Evolutionary conservation across 2,797 vertebrate species (phyloP), one percentile per base, ranked within the genome.

Genomic region (Sciurus vulgaris): DNA sequence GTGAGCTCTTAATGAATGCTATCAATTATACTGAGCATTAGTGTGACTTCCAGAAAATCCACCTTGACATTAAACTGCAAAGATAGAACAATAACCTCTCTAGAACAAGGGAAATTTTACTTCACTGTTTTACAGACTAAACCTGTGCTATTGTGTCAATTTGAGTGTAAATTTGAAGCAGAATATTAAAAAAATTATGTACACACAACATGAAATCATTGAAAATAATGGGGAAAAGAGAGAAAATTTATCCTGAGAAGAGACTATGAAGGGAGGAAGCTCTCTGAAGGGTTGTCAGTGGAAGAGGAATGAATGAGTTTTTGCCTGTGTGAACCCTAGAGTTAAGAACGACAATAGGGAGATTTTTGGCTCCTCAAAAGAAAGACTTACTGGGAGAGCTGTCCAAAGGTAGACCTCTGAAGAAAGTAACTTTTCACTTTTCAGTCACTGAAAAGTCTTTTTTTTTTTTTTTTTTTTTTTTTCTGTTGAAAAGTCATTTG

Each of bases 81-180:
- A 89, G 65, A 41, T 17, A 93, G 85, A 92, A 65, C 15, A 20
- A 74, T 24, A 82, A 18, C 8, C 18, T 41, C 24, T 83, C 3
- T 70, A 76, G 51, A 91, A 74, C 47, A 82, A 65, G 5, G 20
- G 47, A 89, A 89, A 59, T 93, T 69, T 33, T 77, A 26, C 20
- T 54, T 94, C 63, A 54, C 22, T 78, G 18, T 59, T 26, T 76
- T 76, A 89, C 13, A 89, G 44, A 67, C 14, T 84, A 91, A 73
- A 44, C 30, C 15, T 72, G 15, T 61, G 24, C 88, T 73, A 76
- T 15, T 61, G 65, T 41, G n/a, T 96, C 33, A 67, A 17, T 88
- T 85, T 44, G 59, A 89, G 84, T 81, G 33, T 69, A 73, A 79
- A 69, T 83, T 96, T 96, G 35, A 89, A 91, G 38, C 95, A 15